Conservation (phyloP, 2,888 invertebrate genomes). For the Magallana nippona region DNA sequence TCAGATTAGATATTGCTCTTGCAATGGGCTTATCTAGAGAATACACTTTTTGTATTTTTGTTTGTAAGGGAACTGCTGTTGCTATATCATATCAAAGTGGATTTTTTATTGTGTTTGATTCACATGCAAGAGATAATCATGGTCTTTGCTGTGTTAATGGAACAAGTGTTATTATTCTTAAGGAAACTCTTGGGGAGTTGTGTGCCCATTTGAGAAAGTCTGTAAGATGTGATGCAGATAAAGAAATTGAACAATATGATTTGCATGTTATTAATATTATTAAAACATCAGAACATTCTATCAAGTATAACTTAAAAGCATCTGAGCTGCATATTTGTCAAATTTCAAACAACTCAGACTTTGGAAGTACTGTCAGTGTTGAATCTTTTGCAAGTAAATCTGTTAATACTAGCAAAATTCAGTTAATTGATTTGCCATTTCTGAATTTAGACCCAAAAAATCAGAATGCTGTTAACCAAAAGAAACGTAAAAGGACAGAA, state of each 20-base stretch:
- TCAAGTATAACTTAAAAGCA: neutral
- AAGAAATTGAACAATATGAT: neutral
- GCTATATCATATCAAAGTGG: neutral
- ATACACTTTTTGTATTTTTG: neutral
- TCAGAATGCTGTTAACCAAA: too few species aligned
- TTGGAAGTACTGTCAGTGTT: neutral
- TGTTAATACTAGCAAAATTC: too few species aligned
- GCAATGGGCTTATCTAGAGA: neutral
- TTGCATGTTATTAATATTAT: neutral
- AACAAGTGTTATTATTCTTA: neutral
- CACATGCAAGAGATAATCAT: neutral
- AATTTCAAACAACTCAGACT: neutral
- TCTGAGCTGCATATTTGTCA: neutral
- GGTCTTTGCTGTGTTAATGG: neutral
- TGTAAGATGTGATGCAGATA: neutral
- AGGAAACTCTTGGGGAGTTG: neutral
- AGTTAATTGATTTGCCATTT: too few species aligned
- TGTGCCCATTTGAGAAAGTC: neutral
- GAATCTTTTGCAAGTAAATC: neutral
- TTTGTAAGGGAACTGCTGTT: neutral
- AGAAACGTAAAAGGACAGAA: too few species aligned
- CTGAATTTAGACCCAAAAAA: too few species aligned
- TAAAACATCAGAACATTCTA: neutral
- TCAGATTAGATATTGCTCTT: neutral
- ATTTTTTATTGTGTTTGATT: neutral